Percentiles rank a stretch among this genome's conserved stretches.
These are phyloP conservation scores for Actenoides lindsayi DNA, from an alignment of 2,113 vertebrate species.

Conservation along the genomic window DNA sequence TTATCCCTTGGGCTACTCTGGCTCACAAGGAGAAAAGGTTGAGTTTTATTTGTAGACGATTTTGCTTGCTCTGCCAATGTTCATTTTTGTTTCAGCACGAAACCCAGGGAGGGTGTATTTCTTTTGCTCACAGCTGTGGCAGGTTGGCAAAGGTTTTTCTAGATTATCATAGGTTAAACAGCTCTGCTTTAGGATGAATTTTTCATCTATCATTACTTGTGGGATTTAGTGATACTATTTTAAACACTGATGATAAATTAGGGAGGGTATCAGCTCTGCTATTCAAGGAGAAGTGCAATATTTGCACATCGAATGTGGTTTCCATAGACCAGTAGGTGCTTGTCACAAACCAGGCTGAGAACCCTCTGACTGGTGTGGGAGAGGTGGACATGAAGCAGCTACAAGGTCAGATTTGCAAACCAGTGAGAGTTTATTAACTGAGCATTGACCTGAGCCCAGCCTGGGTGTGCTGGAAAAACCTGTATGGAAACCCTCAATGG, in stretches of 20 bases:
- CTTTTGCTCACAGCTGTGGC: not conserved
- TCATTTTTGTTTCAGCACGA: not conserved
- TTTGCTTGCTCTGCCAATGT: slow-evolving; percentile 17
- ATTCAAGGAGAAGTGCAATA: not conserved
- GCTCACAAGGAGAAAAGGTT: slow-evolving; percentile 55
- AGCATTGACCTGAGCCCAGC: not conserved
- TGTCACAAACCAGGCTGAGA: not conserved
- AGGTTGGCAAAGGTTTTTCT: not conserved
- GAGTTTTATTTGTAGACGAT: slow-evolving; percentile 44
- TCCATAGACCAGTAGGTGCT: not conserved
- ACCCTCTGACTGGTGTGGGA: not conserved
- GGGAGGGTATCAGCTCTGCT: not conserved
- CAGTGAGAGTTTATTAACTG: not conserved
- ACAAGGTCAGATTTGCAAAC: not conserved
- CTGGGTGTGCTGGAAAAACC: rapidly evolving
- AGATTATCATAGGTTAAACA: not conserved
- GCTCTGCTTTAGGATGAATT: not conserved
- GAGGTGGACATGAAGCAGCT: not conserved
- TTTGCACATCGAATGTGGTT: not conserved
- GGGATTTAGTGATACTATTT: not conserved
- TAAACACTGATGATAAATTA: slow-evolving; percentile 15
- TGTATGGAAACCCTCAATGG: rapidly evolving
- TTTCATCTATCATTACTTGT: not conserved
- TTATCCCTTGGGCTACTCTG: slow-evolving; percentile 44
- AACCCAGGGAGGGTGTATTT: not conserved